phyloP scores from a whole-genome alignment of 2,888 invertebrate species.

The Ganaspis brasiliensis region DNA sequence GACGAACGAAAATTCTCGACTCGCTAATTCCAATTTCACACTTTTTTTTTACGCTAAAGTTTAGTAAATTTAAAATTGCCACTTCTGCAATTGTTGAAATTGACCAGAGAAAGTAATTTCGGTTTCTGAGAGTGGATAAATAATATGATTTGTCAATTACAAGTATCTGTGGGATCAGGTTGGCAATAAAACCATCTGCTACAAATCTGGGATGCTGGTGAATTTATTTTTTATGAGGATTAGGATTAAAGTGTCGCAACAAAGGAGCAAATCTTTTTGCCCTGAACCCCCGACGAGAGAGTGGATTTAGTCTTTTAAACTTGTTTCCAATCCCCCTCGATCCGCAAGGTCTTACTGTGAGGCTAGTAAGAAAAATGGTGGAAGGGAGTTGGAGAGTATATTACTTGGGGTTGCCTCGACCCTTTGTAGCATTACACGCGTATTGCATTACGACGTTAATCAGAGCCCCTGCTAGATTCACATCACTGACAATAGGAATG shows the following conservation, averaged over 20 bases:
- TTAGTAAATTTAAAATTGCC: no score
- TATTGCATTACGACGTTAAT: slow-evolving; percentile 58
- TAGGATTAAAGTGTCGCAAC: slow-evolving; percentile 32
- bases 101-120: no score
- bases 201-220: neutral
- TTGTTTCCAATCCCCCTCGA: slow-evolving; percentile 28
- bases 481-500: slow-evolving; percentile 38
- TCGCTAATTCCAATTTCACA: no score
- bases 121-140: no score
- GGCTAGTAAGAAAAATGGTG: slow-evolving; percentile 8
- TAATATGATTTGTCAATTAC: no score
- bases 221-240: slow-evolving; percentile 25
- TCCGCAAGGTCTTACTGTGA: neutral
- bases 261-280: slow-evolving; percentile 20
- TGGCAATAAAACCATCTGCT: no score
- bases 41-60: no score
- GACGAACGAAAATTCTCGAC: slow-evolving; percentile 63
- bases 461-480: slow-evolving; percentile 38
- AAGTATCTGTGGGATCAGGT: no score
- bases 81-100: no score
- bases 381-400: slow-evolving; percentile 41
- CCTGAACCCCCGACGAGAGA: neutral
- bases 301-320: slow-evolving; percentile 37
- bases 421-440: slow-evolving; percentile 69
- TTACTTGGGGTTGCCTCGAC: slow-evolving; percentile 55